phyloP scores from a whole-genome alignment of 2,888 invertebrate species.

The Phortica magna region DNA sequence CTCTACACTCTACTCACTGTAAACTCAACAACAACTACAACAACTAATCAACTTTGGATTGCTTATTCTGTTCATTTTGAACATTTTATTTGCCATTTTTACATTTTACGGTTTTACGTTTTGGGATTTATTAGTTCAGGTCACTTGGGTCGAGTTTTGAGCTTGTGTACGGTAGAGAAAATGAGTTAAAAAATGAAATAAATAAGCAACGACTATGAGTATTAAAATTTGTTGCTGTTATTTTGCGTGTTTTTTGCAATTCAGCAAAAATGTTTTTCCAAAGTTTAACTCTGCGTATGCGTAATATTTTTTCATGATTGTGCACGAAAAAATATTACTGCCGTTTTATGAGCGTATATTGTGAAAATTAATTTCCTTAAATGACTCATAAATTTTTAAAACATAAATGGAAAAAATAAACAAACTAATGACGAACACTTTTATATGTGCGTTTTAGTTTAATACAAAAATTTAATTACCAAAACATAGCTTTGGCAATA shows the following conservation, averaged over 20 bases:
- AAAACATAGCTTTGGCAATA: too few relatives aligned
- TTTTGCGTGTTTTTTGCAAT: slow-evolving; percentile 9
- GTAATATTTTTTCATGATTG: slow-evolving; percentile 7
- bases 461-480: too few relatives aligned
- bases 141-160: slow-evolving; percentile 27
- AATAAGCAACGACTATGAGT: not conserved
- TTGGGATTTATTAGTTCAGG: slow-evolving; percentile 35
- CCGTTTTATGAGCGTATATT: slow-evolving; percentile 2
- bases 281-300: not conserved
- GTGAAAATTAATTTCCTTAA: not conserved
- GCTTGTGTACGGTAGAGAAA: not conserved
- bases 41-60: slow-evolving; percentile 36
- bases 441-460: not conserved
- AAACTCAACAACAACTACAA: slow-evolving; percentile 14
- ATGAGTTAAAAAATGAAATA: not conserved
- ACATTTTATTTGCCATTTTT: slow-evolving; percentile 13
- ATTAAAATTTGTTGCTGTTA: not conserved
- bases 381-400: not conserved
- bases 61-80: slow-evolving; percentile 15
- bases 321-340: not conserved
- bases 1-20: not conserved
- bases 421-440: not conserved
- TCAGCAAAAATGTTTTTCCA: slow-evolving; percentile 13
- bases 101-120: slow-evolving; percentile 14
- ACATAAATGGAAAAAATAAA: not conserved